Percentiles rank a stretch among this genome's conserved stretches.
Conservation (phyloP, 2,888 invertebrate species). For the Cephus nigrinus region DNA sequence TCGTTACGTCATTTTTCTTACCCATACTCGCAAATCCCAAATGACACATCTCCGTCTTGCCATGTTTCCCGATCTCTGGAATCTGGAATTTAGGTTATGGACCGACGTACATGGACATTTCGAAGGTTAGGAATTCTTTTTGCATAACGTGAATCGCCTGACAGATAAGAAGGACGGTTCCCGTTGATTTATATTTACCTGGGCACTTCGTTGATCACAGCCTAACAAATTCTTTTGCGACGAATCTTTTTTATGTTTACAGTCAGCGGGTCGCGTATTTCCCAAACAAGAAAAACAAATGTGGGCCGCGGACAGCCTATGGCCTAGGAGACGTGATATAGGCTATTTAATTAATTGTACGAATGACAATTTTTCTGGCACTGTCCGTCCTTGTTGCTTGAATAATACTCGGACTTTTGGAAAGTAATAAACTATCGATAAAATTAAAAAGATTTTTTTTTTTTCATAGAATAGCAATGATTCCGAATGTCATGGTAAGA, state of each 20-base stretch:
- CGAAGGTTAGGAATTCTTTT: neutral
- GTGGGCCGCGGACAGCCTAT: too few species aligned
- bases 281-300: too few species aligned
- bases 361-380: neutral
- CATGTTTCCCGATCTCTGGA: neutral
- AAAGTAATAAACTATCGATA: neutral
- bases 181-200: neutral
- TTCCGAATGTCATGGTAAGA: neutral
- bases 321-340: too few species aligned
- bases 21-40: neutral
- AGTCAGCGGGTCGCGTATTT: too few species aligned
- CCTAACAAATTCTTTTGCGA: too few species aligned
- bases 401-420: neutral
- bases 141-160: neutral
- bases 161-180: neutral
- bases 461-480: neutral
- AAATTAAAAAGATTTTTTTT: neutral
- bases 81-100: neutral
- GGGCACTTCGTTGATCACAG: neutral
- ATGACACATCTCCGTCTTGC: neutral
- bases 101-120: neutral
- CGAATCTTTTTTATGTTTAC: too few species aligned
- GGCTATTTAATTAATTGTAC: too few species aligned
- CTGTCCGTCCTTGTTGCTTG: neutral
- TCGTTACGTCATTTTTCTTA: neutral